These are phyloP conservation scores for Molossus alvarezi DNA, from an alignment of 2,797 vertebrate genomes.

Conservation along the genomic window DNA sequence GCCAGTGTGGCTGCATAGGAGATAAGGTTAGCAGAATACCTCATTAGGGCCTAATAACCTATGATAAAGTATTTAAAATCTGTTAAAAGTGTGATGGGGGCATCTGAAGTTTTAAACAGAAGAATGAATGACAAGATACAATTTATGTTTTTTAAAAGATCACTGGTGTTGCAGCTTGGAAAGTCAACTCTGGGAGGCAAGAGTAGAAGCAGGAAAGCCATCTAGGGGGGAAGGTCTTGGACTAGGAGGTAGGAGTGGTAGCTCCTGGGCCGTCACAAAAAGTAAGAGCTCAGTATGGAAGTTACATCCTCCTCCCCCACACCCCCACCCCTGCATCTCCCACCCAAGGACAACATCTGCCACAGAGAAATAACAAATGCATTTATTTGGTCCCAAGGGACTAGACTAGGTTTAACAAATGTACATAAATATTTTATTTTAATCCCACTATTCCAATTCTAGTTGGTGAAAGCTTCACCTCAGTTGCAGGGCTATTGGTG, in stretches of 20 bases:
- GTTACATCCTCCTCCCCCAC: neutral
- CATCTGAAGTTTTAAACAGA: constrained; percentile 46
- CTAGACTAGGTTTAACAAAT: neutral
- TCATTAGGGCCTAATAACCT: neutral
- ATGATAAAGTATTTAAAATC: neutral
- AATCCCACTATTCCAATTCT: neutral
- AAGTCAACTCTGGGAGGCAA: neutral
- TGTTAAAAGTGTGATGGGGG: neutral
- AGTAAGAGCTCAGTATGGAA: neutral
- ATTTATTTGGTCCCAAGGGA: neutral
- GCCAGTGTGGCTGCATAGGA: neutral
- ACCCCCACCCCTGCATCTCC: neutral
- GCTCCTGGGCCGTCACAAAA: neutral
- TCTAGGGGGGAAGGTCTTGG: neutral
- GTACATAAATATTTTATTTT: neutral
- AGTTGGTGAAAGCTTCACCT: neutral
- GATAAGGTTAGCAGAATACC: neutral
- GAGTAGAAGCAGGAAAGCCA: neutral
- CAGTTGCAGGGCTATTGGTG: neutral
- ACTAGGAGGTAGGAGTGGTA: neutral
- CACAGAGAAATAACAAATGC: neutral
- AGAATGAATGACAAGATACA: constrained; percentile 13
- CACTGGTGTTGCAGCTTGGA: neutral
- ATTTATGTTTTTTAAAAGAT: neutral
- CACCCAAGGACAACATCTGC: neutral